phyloP scores from a whole-genome alignment of 2,797 vertebrate species.

The Acanthiza pusilla region DNA sequence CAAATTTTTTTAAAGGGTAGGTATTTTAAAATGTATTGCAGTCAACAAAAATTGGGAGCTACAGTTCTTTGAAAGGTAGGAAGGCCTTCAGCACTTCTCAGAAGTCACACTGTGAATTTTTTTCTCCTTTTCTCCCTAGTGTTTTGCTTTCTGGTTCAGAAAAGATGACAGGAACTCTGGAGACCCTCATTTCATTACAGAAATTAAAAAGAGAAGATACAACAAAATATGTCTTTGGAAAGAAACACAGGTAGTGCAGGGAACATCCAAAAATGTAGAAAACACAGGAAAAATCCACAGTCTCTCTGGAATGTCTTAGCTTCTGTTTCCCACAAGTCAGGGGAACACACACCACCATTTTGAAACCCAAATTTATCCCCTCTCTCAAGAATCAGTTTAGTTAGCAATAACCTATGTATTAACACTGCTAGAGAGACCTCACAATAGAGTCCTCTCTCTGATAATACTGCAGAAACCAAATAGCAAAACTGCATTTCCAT shows the following conservation, averaged over 20 bases:
- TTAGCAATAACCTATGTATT: not conserved
- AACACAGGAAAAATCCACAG: not conserved
- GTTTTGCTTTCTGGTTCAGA: not conserved
- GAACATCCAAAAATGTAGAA: not conserved
- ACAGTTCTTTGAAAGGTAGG: not conserved
- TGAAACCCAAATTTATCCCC: not conserved
- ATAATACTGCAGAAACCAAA: not conserved
- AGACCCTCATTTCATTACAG: not conserved
- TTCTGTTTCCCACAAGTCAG: not conserved
- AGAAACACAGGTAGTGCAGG: not conserved
- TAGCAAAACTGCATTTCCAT: not conserved
- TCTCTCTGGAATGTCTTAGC: not conserved
- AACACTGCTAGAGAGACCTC: not conserved
- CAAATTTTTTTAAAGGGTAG: not conserved
- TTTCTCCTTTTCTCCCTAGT: not conserved
- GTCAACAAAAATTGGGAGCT: conserved; percentile 25
- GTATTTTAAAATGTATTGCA: conserved; percentile 10
- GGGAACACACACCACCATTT: not conserved
- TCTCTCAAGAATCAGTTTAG: not conserved
- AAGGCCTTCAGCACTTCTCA: not conserved
- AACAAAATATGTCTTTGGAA: not conserved
- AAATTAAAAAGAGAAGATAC: not conserved
- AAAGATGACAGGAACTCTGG: not conserved
- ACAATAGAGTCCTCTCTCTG: not conserved
- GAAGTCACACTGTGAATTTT: not conserved